Conservation (phyloP, 2,113 vertebrate species). For the Lepidothrix coronata region DNA sequence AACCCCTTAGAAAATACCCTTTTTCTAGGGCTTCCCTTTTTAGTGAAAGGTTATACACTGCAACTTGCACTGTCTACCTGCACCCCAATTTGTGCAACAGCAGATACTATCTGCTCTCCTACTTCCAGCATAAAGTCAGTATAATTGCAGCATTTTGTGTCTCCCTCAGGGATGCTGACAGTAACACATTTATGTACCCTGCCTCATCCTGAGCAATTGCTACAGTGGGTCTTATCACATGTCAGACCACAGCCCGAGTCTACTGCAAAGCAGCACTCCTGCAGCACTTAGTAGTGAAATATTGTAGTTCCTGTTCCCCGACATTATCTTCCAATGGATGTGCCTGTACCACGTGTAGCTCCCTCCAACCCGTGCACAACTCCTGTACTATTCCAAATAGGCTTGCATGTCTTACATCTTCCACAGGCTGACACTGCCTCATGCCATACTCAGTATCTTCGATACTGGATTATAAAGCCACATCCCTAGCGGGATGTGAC, state of each 20-base stretch:
- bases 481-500: neutral
- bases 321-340: neutral
- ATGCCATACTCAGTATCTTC: neutral
- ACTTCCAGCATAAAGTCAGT: neutral
- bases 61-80: neutral
- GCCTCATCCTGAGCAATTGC: neutral
- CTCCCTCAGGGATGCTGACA: neutral
- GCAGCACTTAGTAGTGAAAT: neutral
- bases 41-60: neutral
- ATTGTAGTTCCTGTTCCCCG: neutral
- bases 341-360: neutral
- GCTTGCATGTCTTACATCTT: neutral
- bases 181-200: neutral
- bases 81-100: neutral
- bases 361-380: neutral
- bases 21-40: neutral
- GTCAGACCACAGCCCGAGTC: neutral
- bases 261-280: neutral
- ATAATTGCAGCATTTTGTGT: neutral
- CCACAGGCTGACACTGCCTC: neutral
- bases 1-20: neutral
- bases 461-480: neutral
- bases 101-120: neutral
- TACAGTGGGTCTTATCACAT: neutral
- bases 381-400: neutral